Conservation (phyloP, 2,888 invertebrate genomes). For the Clitarchus hookeri region DNA sequence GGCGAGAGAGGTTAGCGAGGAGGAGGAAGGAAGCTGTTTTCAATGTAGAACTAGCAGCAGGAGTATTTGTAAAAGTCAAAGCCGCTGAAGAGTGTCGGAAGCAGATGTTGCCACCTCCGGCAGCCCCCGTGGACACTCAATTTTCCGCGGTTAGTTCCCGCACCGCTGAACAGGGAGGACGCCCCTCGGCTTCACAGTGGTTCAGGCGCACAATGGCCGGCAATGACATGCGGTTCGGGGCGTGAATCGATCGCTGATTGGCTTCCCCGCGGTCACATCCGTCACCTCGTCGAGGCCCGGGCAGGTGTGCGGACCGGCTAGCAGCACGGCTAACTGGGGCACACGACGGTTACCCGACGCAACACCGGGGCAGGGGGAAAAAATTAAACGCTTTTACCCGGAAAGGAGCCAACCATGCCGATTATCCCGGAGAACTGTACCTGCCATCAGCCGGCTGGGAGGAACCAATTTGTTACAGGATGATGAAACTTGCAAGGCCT, state of each 20-base stretch:
- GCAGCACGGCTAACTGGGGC: neutral
- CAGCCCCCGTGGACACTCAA: neutral
- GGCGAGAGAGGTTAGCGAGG: neutral
- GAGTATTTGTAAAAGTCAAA: neutral
- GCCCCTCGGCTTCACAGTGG: too few relatives aligned
- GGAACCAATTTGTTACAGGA: neutral
- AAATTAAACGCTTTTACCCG: neutral
- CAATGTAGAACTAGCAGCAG: neutral
- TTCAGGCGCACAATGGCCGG: neutral
- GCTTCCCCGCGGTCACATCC: neutral
- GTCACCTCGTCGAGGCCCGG: neutral
- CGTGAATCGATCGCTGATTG: neutral
- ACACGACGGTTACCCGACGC: neutral
- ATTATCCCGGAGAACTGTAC: neutral
- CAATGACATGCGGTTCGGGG: constrained; percentile 14
- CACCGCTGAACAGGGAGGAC: too few relatives aligned
- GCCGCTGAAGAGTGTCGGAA: neutral
- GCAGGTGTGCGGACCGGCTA: neutral
- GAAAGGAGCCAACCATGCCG: neutral
- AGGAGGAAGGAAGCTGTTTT: neutral
- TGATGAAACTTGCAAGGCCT: neutral
- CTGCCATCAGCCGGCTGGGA: neutral
- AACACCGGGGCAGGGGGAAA: too few relatives aligned
- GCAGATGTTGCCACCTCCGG: neutral
- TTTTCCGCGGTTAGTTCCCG: neutral